Evolutionary conservation across 2,797 vertebrate genomes (phyloP), one percentile per base, ranked within the genome.

Genomic region (Xenentodon cancila): DNA sequence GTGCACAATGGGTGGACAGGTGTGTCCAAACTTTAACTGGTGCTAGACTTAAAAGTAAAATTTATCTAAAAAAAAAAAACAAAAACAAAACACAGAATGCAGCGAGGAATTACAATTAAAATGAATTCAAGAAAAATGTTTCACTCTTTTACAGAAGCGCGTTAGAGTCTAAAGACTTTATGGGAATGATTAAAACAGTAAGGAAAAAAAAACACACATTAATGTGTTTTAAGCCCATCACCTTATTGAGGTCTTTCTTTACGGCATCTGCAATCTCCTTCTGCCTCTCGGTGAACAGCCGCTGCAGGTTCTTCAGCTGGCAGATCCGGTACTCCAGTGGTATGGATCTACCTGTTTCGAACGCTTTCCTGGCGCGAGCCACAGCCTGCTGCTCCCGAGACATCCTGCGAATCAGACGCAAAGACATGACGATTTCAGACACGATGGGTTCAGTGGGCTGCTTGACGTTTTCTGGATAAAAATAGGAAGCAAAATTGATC

Each of bases 181-280:
- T n/a, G n/a, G n/a, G n/a, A n/a, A n/a, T n/a, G n/a, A n/a, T n/a
- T n/a, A n/a, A n/a, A n/a, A n/a, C n/a, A n/a, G 13, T 15, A 40
- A 40, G 37, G 37, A 16, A 16, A 40, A 37, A 37, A 12, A 58
- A 47, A 9, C 9, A 9, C 5, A 44, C 30, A 7, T 16, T 9
- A 47, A 8, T 1, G 9, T 13, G 30, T 37, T 61, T 46, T 12
- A 18, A n/a, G 9, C 7, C 8, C 16, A 7, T 77, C 58, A 97
- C 96, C 94, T 94, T 96, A 67, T 89, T 88, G 19, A 98, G 93
- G 73, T 99, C 96, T 0, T 94, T 95, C 17, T 91, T 92, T 52
- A 96, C 52, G 0, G 95, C 96, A 0, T 84, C 79, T 0, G 77
- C 27, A 19, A 98, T 92, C 1, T 94, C 93, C 17, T 77, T 75